Conservation (phyloP, 2,797 vertebrate species). For the Arrhamphus sclerolepis region DNA sequence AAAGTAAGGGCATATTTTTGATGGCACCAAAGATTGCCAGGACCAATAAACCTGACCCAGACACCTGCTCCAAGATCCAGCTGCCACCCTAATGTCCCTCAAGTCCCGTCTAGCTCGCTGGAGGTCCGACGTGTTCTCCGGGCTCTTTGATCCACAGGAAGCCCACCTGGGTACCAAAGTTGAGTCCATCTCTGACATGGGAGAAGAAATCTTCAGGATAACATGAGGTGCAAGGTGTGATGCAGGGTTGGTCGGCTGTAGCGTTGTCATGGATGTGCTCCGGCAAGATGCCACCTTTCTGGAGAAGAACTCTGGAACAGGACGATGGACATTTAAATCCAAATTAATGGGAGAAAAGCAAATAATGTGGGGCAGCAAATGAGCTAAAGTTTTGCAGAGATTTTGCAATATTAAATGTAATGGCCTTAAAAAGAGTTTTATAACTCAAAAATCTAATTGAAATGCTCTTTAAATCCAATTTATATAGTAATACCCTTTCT, state of each 20-base stretch:
- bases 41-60: not conserved
- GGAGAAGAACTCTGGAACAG: conserved; percentile 86
- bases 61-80: no score
- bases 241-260: conserved; percentile 61
- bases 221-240: conserved; percentile 90
- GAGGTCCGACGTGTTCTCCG: not conserved
- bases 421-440: no score
- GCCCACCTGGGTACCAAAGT: conserved; percentile 93
- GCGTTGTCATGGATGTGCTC: conserved; percentile 87
- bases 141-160: conserved; percentile 87
- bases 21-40: not conserved
- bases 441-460: no score
- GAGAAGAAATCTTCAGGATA: conserved; percentile 90
- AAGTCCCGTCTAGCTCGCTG: not conserved
- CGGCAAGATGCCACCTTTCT: conserved; percentile 86
- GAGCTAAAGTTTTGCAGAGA: no score
- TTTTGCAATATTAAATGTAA: no score
- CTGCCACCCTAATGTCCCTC: not conserved
- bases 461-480: no score
- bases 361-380: not conserved
- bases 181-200: conserved; percentile 86
- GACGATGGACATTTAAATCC: not conserved
- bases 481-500: no score
- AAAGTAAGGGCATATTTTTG: no score
- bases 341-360: no score